Percentiles rank a stretch among this genome's conserved stretches.
These are phyloP conservation scores for Muscicapa striata DNA, from an alignment of 2,797 vertebrate genomes.

Conservation along the genomic window DNA sequence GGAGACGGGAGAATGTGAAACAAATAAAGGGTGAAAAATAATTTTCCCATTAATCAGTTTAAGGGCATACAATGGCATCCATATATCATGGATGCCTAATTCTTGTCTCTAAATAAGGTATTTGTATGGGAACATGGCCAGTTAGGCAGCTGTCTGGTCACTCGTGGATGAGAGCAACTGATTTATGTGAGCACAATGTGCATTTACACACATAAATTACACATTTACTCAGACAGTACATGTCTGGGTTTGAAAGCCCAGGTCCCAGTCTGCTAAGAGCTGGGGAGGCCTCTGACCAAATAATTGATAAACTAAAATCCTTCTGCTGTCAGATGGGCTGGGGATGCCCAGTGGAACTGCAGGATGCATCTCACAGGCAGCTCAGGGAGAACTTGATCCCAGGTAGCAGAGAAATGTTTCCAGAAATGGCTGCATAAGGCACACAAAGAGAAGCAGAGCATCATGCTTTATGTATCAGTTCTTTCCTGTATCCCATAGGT, in stretches of 20 bases:
- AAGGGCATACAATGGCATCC: background rate
- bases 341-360: background rate
- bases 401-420: background rate
- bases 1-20: background rate
- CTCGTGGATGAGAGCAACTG: background rate
- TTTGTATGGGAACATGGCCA: background rate
- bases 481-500: background rate
- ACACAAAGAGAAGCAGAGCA: background rate
- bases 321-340: background rate
- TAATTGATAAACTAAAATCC: background rate
- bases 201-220: background rate
- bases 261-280: background rate
- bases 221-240: background rate
- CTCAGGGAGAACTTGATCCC: background rate
- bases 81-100: background rate
- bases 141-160: slow-evolving; percentile 22
- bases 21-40: background rate
- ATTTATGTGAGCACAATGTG: background rate
- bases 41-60: background rate
- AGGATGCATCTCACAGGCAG: background rate
- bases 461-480: background rate
- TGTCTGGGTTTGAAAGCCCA: background rate
- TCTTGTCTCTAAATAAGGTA: background rate
- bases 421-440: background rate
- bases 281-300: background rate